These are phyloP conservation scores for Brachymystax lenok DNA, from an alignment of 2,797 vertebrate species.

Conservation along the genomic window DNA sequence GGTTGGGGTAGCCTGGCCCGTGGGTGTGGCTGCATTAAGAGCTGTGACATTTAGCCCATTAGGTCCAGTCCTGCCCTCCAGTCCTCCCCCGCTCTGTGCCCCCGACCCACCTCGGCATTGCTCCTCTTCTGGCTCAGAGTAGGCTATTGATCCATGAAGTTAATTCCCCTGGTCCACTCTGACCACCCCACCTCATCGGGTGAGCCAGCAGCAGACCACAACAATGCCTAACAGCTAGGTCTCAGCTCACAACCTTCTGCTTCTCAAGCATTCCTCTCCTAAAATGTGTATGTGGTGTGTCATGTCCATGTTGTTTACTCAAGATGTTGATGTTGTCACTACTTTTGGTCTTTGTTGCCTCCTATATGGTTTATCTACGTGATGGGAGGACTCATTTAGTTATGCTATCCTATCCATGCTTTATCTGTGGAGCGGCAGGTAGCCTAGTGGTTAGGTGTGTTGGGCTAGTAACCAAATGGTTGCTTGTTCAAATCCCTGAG, in stretches of 20 bases:
- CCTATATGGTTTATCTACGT: too few species aligned
- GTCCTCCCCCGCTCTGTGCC: not conserved
- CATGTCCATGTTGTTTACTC: not conserved
- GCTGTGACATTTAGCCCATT: slow-evolving; percentile 42
- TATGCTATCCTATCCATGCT: not conserved
- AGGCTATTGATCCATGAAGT: too few species aligned
- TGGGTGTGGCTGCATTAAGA: slow-evolving; percentile 28
- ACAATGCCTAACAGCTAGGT: not conserved
- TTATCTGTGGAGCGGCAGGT: too few species aligned
- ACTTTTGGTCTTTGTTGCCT: too few species aligned
- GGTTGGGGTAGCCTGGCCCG: slow-evolving; percentile 16
- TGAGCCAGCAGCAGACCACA: not conserved
- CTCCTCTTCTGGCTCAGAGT: too few species aligned
- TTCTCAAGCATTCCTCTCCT: not conserved
- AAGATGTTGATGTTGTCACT: not conserved
- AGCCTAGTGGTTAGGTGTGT: too few species aligned
- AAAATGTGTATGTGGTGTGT: not conserved
- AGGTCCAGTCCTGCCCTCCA: not conserved
- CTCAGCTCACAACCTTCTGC: slow-evolving; percentile 5
- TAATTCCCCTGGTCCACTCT: too few species aligned
- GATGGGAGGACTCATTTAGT: too few species aligned
- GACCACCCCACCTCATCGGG: too few species aligned
- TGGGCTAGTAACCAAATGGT: too few species aligned
- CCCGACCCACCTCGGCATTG: not conserved
- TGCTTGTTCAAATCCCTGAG: too few species aligned